phyloP scores from a whole-genome alignment of 2,888 invertebrate genomes.

The Daptonema setosum region DNA sequence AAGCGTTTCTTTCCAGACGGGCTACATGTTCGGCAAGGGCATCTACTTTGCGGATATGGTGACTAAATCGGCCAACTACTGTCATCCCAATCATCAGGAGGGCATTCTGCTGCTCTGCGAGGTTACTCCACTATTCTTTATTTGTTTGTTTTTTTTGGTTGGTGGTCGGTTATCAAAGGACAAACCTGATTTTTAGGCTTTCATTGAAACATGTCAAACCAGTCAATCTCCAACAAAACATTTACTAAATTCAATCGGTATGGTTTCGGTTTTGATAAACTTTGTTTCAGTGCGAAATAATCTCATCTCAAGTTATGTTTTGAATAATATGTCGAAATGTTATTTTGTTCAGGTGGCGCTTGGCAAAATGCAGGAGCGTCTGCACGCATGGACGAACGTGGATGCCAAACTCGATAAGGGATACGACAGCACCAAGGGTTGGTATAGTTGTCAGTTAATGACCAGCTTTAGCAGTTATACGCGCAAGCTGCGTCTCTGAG shows the following conservation, averaged over 20 bases:
- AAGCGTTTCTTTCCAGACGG: conserved; percentile 28
- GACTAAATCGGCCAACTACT: conserved; percentile 74
- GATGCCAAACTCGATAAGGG: conserved; percentile 55
- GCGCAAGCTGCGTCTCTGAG: background rate
- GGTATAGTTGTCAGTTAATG: background rate
- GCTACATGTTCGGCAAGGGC: conserved; percentile 89
- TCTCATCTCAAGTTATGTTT: too few species aligned
- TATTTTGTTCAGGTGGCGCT: conserved; percentile 40
- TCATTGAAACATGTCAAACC: background rate
- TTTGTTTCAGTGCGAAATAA: too few species aligned
- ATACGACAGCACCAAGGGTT: conserved; percentile 69
- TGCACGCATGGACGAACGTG: conserved; percentile 2
- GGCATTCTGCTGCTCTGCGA: conserved; percentile 77
- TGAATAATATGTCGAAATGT: background rate
- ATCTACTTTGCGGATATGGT: conserved; percentile 93
- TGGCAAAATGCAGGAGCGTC: conserved; percentile 50
- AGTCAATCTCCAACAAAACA: too few species aligned
- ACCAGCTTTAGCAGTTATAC: background rate
- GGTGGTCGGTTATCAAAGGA: background rate
- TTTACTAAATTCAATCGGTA: too few species aligned
- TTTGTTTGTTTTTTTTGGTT: background rate
- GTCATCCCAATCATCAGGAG: conserved; percentile 38
- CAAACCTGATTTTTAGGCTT: background rate
- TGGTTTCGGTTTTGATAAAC: too few species aligned
- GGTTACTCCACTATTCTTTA: conserved; percentile 34